Base-by-base conservation (phyloP, 2,113 vertebrate genomes). In the Aegithalos caudatus region DNA sequence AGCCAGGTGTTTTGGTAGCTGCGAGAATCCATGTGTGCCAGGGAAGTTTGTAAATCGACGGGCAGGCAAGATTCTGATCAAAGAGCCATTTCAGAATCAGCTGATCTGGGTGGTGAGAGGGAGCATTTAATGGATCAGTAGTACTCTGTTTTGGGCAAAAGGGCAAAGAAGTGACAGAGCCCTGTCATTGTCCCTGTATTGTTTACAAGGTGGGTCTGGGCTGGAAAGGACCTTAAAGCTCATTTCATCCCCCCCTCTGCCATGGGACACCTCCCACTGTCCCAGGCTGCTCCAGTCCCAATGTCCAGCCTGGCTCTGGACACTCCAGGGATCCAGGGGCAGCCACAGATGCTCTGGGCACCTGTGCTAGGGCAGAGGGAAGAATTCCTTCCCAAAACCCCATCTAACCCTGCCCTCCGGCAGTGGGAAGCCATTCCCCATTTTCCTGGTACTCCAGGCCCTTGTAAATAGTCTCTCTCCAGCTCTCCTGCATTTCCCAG, bases 261-360 rank as follows among this genome's bases (percentile, higher is more conserved):
- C 28, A 24, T 7, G 16, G 25, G 23, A 51, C 69, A 14, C 1
- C 2, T 73, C 0, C 60, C 45, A 25, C 37, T 8, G 1, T 2
- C 5, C 37, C 53, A 66, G 51, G 10, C 0, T 81, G 44, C 28
- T 66, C 37, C 67, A 28, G 11, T 1, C 4, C 0, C 48, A 51
- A 5, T 28, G 0, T 57, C 48, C 50, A 24, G 0, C 28, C 27
- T 58, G 51, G 2, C 8, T 44, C 20, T 23, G 51, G 33, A 7
- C 60, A 24, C 2, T 65, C 51, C 44, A 66, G 33, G 33, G 33
- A 58, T 66, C 2, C 62, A 74, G 74, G 21, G 25, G 42, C 48
- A 56, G 17, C 42, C 57, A 10, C 13, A 42, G 48, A 40, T 64
- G 0, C 57, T 48, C 37, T 45, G 37, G 67, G 67, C 37, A 57